Evolutionary conservation across 2,113 vertebrate genomes (phyloP), one percentile per base, ranked within the genome.

Genomic region (Pseudopodoces humilis): DNA sequence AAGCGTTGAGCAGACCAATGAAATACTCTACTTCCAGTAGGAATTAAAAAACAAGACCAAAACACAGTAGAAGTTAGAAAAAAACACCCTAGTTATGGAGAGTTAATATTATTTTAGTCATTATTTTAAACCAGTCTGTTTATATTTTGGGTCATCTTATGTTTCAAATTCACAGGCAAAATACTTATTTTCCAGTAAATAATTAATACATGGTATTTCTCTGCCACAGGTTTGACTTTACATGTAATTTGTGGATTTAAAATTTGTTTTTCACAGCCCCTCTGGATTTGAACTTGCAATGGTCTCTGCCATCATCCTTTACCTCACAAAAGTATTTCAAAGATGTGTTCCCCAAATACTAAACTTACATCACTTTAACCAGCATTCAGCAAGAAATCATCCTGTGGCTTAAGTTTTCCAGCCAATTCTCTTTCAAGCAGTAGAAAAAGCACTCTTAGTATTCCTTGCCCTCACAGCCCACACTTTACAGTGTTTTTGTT

Each of bases 401-500:
- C 77, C 64, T 52, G 83, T 0, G 23, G 83, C 63, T 94, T 88
- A 69, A 79, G 55, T 83, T 86, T 86, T 92, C 60, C 72, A 95
- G 68, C 91, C 90, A 95, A 55, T 79, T 95, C 86, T 78, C 75
- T 90, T 94, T 79, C 88, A 92, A 75, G 81, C 25, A 83, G 86
- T 47, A 58, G 75, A 55, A 88, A 94, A 92, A 95, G 76, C 69
- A 76, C 90, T 96, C 95, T 88, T 62, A 92, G 69, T 91, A 53
- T 72, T 88, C 83, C 84, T 64, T 88, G 77, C 68, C 62, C 84
- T 91, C 87, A 35, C 72, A 92, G 20, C 44, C 91, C 91, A 96
- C 72, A 86, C 50, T 94, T 95, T 15, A 94, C 86, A 89, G 15
- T 93, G 92, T 97, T 95, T 95, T 92, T 84, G 28, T 94, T 96